Base-by-base conservation (phyloP, 2,888 invertebrate genomes). In the Drosophila incognita region DNA sequence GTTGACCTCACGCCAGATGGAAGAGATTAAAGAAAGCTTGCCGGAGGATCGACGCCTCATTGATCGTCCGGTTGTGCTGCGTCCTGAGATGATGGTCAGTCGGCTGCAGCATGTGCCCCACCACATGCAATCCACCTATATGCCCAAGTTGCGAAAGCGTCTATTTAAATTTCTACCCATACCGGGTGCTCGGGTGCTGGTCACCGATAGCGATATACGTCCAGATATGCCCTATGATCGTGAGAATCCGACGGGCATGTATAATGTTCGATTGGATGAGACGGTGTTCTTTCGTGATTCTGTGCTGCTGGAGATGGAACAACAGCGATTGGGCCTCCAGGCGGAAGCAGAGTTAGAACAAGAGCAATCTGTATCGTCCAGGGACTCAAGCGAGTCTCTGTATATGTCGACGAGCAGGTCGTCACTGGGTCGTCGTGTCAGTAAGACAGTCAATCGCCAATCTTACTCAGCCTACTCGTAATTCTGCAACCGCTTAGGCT, bases 91-190 rank as follows among this genome's bases (percentile, higher is more conserved):
- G 5, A 82, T 92, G 11, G n/a, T 64, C 6, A 70, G 82, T 10
- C 72, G 77, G 15, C 65, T 92, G 4, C 24, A 62, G 4, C 71
- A 75, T 15, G 79, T 87, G 18, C 92, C 92, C 0, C 54, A 71
- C 0, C 91, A 88, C 36, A 80, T 91, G 81, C 53, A 66, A 15
- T 74, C 76, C 10, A 75, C 67, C 8, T 90, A 82, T 38, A 57
- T 78, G 48, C 83, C 90, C 1, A 82, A 74, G 67, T 52, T 91
- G 57, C 90, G 92, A 4, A 91, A 92, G 56, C 83, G 85, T 0
- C 75, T 87, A 0, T 92, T 91, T 46, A 92, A 92, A 59, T 92
- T 92, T 59, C 71, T 82, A 2, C 91, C 92, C 4, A 73, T 92
- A 42, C 92, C 92, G 1, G 76, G 73, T 0, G 85, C 90, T 0